These are phyloP conservation scores for Bufo gargarizans DNA, from an alignment of 2,113 vertebrate species.

Conservation along the genomic window DNA sequence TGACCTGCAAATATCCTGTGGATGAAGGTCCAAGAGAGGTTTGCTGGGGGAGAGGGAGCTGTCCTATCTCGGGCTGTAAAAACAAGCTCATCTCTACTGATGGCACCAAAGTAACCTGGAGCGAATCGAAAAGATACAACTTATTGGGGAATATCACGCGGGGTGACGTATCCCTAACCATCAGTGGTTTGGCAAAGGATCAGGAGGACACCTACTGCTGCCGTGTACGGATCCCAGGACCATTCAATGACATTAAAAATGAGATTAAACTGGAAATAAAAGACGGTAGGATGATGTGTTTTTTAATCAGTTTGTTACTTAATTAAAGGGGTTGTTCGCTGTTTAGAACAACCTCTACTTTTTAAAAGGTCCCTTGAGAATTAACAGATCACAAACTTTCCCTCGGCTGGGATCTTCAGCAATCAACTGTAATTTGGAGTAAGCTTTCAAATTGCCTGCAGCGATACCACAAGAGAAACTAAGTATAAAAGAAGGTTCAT, in stretches of 20 bases:
- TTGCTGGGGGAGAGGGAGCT: constrained; percentile 75
- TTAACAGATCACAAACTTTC: too few species aligned
- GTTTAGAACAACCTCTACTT: too few species aligned
- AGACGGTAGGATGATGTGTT: constrained; percentile 10
- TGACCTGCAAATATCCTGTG: constrained; percentile 70
- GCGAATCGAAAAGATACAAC: constrained; percentile 62
- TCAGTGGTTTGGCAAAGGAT: constrained; percentile 58
- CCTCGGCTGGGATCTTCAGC: too few species aligned
- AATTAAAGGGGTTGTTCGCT: too few species aligned
- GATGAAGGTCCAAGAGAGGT: constrained; percentile 21
- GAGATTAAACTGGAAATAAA: constrained; percentile 62
- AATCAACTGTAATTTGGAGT: too few species aligned
- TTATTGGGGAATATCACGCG: constrained; percentile 60
- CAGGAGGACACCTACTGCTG: constrained; percentile 75
- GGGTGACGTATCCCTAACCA: constrained; percentile 77
- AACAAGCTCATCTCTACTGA: constrained; percentile 64
- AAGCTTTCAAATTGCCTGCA: too few species aligned
- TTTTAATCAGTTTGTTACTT: too few species aligned
- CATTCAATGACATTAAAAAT: constrained; percentile 74
- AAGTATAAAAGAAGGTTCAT: too few species aligned
- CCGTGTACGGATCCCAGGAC: constrained; percentile 74
- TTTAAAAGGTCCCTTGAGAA: too few species aligned
- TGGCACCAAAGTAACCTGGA: not conserved
- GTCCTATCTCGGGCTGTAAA: constrained; percentile 67
- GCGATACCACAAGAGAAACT: too few species aligned